phyloP scores from a whole-genome alignment of 1,140 invertebrate genomes.

The Oppia nitens region DNA sequence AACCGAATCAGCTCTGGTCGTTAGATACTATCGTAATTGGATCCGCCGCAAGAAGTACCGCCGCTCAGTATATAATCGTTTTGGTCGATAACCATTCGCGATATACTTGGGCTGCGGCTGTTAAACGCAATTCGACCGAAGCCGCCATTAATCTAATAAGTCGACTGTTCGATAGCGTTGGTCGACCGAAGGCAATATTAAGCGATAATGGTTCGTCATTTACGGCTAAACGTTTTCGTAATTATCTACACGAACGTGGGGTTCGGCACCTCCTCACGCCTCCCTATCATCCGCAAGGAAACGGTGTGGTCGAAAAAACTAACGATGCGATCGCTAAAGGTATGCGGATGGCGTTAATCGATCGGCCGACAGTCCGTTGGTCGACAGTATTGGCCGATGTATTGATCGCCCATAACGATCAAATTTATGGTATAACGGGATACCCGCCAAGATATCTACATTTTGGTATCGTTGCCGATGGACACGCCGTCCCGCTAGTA shows the following conservation, averaged over 20 bases:
- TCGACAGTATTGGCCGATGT: neutral
- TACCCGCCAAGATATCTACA: neutral
- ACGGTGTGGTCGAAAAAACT: neutral
- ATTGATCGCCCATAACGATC: neutral
- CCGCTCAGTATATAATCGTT: conserved; percentile 2
- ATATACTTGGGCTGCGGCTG: neutral
- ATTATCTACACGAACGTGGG: neutral
- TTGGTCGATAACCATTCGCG: conserved; percentile 2
- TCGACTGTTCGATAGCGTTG: neutral
- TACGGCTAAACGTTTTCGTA: neutral
- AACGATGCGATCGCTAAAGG: neutral
- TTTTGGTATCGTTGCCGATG: no score
- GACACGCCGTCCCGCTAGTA: no score
- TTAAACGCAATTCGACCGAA: neutral
- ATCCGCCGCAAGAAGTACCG: neutral
- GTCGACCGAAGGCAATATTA: neutral
- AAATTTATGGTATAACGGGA: neutral
- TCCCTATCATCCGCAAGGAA: neutral
- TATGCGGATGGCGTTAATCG: neutral
- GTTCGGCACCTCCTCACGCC: neutral
- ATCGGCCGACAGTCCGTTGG: neutral
- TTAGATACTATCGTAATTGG: conserved; percentile 7
- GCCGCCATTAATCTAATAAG: neutral
- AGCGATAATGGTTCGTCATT: neutral
- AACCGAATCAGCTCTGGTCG: neutral